phyloP scores from a whole-genome alignment of 1,140 invertebrate genomes.

The Bombus polaris region DNA sequence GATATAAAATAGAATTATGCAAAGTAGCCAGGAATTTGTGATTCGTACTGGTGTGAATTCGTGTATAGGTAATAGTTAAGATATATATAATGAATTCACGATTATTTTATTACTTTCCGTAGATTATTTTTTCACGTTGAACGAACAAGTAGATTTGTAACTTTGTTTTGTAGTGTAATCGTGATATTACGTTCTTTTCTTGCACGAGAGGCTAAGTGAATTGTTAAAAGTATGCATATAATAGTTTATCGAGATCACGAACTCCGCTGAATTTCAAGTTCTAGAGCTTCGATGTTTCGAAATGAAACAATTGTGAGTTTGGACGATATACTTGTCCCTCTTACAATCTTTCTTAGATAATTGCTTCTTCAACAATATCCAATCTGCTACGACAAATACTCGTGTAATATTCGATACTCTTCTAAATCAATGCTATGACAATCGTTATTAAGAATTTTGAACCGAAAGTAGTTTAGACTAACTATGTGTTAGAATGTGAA shows the following conservation, averaged over 20 bases:
- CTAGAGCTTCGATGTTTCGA: too few species aligned
- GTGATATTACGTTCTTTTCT: background rate
- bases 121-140: background rate
- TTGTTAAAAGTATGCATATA: background rate
- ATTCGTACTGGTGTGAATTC: background rate
- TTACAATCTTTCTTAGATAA: background rate
- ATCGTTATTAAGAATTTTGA: background rate
- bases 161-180: background rate
- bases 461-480: background rate
- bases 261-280: background rate
- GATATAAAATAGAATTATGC: background rate
- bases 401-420: too few species aligned
- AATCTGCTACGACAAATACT: too few species aligned
- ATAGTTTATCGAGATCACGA: background rate
- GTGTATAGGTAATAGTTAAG: too few species aligned
- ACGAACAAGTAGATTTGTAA: background rate
- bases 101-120: background rate
- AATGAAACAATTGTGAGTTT: background rate
- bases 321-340: background rate
- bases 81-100: background rate
- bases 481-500: background rate
- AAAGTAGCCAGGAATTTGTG: background rate
- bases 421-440: too few species aligned
- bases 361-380: background rate
- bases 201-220: background rate